Conservation (phyloP, 2,113 vertebrate genomes). For the Cacatua alba region DNA sequence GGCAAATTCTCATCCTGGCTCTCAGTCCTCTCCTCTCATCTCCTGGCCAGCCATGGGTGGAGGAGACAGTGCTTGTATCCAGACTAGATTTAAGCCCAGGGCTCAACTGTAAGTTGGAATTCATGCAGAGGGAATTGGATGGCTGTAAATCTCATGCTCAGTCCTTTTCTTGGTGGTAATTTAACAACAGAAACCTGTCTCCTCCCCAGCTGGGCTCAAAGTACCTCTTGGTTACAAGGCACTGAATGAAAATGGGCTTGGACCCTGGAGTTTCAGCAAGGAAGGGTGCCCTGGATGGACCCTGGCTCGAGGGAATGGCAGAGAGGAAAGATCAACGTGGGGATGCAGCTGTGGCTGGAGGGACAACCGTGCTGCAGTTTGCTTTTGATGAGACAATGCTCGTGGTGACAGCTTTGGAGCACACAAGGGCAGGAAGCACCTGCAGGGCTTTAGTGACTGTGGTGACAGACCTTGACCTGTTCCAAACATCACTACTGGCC, state of each 20-base stretch:
- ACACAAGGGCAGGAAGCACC: slow-evolving; percentile 24
- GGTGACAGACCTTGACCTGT: background rate
- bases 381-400: background rate
- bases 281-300: background rate
- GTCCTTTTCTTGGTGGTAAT: background rate
- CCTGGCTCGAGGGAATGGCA: background rate
- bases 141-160: background rate
- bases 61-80: background rate
- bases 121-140: background rate
- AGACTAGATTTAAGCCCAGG: background rate
- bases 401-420: background rate
- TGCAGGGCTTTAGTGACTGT: background rate
- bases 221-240: background rate
- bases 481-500: background rate
- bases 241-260: background rate
- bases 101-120: background rate
- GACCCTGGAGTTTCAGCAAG: background rate
- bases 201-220: background rate
- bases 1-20: background rate
- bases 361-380: background rate
- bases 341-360: background rate
- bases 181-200: background rate
- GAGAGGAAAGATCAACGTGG: background rate
- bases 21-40: background rate
- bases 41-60: background rate